A percentile compares a stretch with the other conserved stretches of the same genome.
Evolutionary conservation across 1,140 invertebrate genomes (phyloP).

Genomic region (Caerostris extrusa): DNA sequence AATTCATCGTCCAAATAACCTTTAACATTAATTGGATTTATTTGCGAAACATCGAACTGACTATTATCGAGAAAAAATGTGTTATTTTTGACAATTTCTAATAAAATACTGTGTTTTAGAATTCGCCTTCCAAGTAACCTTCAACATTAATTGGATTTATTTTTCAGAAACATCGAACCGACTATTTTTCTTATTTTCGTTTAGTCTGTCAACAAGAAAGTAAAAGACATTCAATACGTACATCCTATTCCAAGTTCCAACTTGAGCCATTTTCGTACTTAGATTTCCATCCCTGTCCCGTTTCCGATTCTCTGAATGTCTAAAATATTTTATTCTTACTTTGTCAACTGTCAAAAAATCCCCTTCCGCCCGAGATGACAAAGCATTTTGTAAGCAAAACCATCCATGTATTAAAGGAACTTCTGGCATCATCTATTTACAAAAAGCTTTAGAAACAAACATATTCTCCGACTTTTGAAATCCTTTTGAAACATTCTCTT

Average conservation of each 20-base stretch:
- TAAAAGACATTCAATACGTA: not conserved
- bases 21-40: too few species aligned
- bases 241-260: not conserved
- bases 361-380: constrained; percentile 5
- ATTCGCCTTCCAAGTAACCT: too few species aligned
- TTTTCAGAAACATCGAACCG: too few species aligned
- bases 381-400: constrained; percentile 39
- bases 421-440: constrained; percentile 20
- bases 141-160: too few species aligned
- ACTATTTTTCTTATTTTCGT: too few species aligned
- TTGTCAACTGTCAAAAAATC: constrained; percentile 25
- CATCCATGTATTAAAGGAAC: constrained; percentile 8
- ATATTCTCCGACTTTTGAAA: not conserved
- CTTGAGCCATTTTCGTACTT: not conserved
- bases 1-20: too few species aligned
- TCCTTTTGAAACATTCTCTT: constrained; percentile 7
- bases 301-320: not conserved
- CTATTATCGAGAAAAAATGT: too few species aligned
- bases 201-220: not conserved
- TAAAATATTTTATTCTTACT: constrained; percentile 23
- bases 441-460: constrained; percentile 17
- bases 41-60: too few species aligned
- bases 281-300: not conserved
- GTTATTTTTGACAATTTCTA: too few species aligned
- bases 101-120: too few species aligned